phyloP scores from a whole-genome alignment of 2,113 vertebrate genomes.

The Nanorana parkeri region DNA sequence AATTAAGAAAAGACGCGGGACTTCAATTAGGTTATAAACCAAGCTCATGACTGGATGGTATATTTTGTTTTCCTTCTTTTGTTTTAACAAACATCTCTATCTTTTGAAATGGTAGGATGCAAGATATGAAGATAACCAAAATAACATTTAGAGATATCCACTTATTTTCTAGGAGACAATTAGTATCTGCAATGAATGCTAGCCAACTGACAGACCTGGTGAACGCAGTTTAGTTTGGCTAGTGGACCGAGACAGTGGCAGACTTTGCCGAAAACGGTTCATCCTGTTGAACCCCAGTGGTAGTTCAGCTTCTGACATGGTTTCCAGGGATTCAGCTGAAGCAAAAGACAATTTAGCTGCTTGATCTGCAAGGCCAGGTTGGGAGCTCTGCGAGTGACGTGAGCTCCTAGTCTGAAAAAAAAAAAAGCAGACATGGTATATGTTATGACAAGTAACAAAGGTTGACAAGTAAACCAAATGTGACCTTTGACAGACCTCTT shows the following conservation, averaged over 20 bases:
- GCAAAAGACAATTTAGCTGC: constrained; percentile 95
- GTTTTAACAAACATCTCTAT: no score
- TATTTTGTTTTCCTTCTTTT: no score
- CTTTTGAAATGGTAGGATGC: no score
- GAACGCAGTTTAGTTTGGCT: constrained; percentile 97
- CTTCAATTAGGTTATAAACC: no score
- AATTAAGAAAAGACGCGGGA: no score
- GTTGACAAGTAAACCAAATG: no score
- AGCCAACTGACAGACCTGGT: constrained; percentile 79
- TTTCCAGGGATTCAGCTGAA: constrained; percentile 95
- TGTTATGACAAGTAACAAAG: no score
- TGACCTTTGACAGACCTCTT: no score
- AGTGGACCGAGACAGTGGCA: constrained; percentile 93
- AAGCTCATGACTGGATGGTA: no score
- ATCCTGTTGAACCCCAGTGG: constrained; percentile 96
- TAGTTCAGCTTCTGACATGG: constrained; percentile 97
- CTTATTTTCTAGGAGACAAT: background rate
- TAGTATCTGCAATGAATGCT: background rate
- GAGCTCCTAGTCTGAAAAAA: constrained; percentile 88
- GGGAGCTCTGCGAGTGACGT: constrained; percentile 91
- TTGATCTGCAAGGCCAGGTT: constrained; percentile 96
- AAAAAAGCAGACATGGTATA: background rate
- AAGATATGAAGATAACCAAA: no score
- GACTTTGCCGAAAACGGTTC: constrained; percentile 96
- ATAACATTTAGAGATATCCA: background rate